phyloP scores from a whole-genome alignment of 2,888 invertebrate genomes.

The Ganaspis brasiliensis region DNA sequence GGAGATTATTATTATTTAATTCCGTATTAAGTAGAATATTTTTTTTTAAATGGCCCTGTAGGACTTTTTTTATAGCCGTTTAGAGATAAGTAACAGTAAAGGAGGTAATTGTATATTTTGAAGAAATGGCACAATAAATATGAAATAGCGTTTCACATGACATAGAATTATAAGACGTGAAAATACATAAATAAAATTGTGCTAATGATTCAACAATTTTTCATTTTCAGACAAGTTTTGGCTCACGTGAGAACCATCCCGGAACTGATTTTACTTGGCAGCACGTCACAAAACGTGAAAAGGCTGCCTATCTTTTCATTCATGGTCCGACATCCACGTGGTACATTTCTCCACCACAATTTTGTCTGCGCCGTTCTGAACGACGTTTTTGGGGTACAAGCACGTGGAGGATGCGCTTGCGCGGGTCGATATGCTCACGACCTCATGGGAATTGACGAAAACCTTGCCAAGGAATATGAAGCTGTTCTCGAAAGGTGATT shows the following conservation, averaged over 20 bases:
- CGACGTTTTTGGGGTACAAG: conserved; percentile 95
- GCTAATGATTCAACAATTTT: conserved; percentile 44
- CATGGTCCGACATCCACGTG: conserved; percentile 90
- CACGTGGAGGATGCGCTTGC: conserved; percentile 90
- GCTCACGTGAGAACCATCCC: conserved; percentile 90
- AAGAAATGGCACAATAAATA: too few species aligned
- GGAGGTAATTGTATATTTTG: too few species aligned
- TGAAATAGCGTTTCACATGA: too few species aligned
- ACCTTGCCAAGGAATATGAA: conserved; percentile 89
- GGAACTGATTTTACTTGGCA: conserved; percentile 90
- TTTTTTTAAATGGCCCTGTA: too few species aligned
- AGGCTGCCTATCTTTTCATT: conserved; percentile 93
- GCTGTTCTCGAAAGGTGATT: conserved; percentile 84
- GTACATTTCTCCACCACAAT: conserved; percentile 94
- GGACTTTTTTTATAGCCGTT: too few species aligned
- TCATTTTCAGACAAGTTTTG: conserved; percentile 86
- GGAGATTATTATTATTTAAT: too few species aligned
- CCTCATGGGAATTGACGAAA: conserved; percentile 90
- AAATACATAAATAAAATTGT: background rate
- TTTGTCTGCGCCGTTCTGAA: conserved; percentile 92
- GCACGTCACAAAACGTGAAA: conserved; percentile 85
- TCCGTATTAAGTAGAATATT: too few species aligned
- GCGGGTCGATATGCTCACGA: conserved; percentile 93
- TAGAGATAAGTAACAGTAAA: too few species aligned
- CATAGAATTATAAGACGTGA: background rate